Base-by-base conservation (phyloP, 2,888 invertebrate species). In the Ichneumoninae sp. region DNA sequence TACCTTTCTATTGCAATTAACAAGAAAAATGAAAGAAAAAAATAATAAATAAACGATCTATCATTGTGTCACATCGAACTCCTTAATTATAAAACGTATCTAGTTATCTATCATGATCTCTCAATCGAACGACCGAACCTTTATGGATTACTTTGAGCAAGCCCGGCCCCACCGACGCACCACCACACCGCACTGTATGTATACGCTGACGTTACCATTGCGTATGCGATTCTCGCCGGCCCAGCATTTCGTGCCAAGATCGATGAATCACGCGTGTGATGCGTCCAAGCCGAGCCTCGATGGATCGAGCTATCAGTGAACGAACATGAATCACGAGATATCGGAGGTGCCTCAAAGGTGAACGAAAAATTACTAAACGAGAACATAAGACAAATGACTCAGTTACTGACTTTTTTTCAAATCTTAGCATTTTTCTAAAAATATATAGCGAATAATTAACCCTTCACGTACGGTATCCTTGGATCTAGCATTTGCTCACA, bases 111-210 rank as follows among this genome's bases (percentile, higher is more conserved):
- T 71, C 81, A 81, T 68, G 79, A 82, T 71, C 69, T 71, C 69
- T 83, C 81, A 85, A 84, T 85, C 75, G 83, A 84, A 82, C 84
- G 84, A 84, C 83, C 83, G 84, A 80, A 84, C 80, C 66, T 76
- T 76, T 71, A 74, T 84, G 82, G 84, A 84, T 86, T 76, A 83
- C 83, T 85, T 85, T 82, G 80, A 84, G 76, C 87, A 86, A 90
- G 89, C 90, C 89, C 88, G 90, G 89, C 90, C 90, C 89, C 89
- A 89, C 88, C 90, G 87, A 90, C 90, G 92, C 92, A 92, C 92
- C 92, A 91, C 90, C 92, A 92, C 91, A 92, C 91, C 91, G 89
- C 90, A 90, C 90, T 86, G 84, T 84, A 82, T 84, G 82, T 84
- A 82, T 82, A 84, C 86, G 81, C 78, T 81, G 82, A 78, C 75